A percentile compares a stretch with the other conserved stretches of the same genome.
Conservation (phyloP, 2,113 vertebrate genomes). For the Azemiops feae region DNA sequence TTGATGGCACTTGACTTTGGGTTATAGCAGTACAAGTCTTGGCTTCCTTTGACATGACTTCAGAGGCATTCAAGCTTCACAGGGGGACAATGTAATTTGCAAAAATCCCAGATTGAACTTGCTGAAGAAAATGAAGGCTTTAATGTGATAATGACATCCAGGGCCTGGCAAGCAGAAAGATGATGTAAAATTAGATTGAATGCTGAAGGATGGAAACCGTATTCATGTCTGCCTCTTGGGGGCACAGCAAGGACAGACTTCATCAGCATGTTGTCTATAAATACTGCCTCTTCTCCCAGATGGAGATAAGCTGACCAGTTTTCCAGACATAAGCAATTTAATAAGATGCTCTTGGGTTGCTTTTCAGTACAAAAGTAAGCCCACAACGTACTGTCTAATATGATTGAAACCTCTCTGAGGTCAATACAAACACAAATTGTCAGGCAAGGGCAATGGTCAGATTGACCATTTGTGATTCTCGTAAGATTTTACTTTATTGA, state of each 20-base stretch:
- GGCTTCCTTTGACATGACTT: neutral
- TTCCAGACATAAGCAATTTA: conserved; percentile 20
- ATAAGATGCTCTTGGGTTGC: conserved; percentile 6
- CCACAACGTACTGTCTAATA: neutral
- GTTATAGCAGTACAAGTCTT: neutral
- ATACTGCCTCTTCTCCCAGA: neutral
- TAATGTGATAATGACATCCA: conserved; percentile 23
- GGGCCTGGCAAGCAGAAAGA: conserved; percentile 1
- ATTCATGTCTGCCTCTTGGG: conserved; percentile 1
- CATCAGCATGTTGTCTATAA: conserved; percentile 16
- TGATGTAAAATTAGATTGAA: conserved; percentile 11
- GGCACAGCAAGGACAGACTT: neutral
- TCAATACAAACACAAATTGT: neutral
- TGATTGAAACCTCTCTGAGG: neutral
- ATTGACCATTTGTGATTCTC: neutral
- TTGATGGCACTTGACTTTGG: neutral
- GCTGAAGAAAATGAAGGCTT: neutral
- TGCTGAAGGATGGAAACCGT: neutral
- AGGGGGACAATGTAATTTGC: neutral
- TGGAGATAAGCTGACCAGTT: conserved; percentile 14
- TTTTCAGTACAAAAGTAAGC: conserved; percentile 1
- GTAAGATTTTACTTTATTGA: neutral
- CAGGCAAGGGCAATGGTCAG: neutral
- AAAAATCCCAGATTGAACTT: conserved; percentile 1
- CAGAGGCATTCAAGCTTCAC: neutral